phyloP scores from a whole-genome alignment of 1,140 invertebrate species.

The Sycophila sp. region DNA sequence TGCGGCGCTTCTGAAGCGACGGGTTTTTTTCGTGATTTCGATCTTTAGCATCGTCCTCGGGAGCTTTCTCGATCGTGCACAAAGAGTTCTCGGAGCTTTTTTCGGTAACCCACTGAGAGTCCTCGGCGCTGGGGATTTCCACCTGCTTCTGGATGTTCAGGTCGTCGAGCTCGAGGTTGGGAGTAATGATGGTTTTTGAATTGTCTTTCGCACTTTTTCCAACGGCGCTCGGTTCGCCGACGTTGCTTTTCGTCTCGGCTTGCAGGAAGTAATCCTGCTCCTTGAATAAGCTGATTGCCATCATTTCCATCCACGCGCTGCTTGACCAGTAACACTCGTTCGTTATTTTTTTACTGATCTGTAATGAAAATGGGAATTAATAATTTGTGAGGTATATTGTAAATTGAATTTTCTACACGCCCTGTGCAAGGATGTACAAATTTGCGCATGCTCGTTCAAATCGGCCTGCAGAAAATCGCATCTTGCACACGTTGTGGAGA shows the following conservation, averaged over 20 bases:
- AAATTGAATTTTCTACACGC: neutral
- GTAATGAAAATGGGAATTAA: neutral
- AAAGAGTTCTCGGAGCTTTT: too few relatives aligned
- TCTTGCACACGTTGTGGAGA: too few relatives aligned
- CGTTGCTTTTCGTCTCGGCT: neutral
- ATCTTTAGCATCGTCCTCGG: too few relatives aligned
- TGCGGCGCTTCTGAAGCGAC: neutral
- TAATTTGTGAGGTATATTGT: neutral
- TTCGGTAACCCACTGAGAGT: neutral
- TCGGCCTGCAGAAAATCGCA: too few relatives aligned
- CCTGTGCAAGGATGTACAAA: too few relatives aligned
- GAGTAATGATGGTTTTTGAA: neutral
- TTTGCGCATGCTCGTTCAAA: too few relatives aligned
- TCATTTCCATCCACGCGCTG: conserved; percentile 6
- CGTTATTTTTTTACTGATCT: conserved; percentile 3
- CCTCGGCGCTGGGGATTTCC: neutral
- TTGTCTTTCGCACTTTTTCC: neutral
- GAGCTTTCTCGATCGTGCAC: too few relatives aligned
- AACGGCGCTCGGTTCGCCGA: neutral
- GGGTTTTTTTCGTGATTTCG: too few relatives aligned
- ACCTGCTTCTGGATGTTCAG: neutral
- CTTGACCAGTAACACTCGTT: conserved; percentile 8
- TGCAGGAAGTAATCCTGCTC: neutral
- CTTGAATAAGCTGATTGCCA: neutral
- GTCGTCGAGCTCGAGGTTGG: neutral